Evolutionary conservation across 1,140 invertebrate species (phyloP).

Genomic region (Meteorus sp.): DNA sequence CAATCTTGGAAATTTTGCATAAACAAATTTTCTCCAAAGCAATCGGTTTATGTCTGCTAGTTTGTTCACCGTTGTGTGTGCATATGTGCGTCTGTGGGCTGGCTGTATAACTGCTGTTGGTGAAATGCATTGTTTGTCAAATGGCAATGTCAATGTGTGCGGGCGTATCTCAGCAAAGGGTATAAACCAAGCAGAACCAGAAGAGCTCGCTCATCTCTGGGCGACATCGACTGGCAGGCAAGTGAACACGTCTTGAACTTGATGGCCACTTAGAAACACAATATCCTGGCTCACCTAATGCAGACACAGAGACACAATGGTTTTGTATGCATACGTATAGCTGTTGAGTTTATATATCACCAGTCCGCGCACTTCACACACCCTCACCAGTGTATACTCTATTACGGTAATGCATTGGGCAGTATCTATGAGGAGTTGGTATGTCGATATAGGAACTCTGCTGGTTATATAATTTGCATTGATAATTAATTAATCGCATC

Average conservation of each 20-base stretch:
- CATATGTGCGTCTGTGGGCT: no score
- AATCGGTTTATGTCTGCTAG: no score
- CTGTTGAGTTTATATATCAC: neutral
- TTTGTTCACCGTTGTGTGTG: no score
- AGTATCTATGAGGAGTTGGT: no score
- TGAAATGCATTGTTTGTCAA: slow-evolving; percentile 19
- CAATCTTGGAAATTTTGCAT: no score
- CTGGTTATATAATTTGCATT: no score
- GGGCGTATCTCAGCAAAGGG: slow-evolving; percentile 10
- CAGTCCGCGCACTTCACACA: neutral
- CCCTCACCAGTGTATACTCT: no score
- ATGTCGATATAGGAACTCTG: no score
- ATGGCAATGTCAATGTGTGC: slow-evolving; percentile 14
- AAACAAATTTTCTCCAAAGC: no score
- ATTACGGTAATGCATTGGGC: no score
- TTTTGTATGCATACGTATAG: neutral
- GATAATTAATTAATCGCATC: no score
- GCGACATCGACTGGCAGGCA: slow-evolving; percentile 9
- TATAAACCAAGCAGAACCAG: neutral
- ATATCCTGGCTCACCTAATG: slow-evolving; percentile 7
- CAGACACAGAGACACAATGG: neutral
- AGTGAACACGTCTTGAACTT: slow-evolving; percentile 23
- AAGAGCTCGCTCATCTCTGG: slow-evolving; percentile 13
- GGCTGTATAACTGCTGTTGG: slow-evolving; percentile 5
- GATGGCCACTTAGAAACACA: slow-evolving; percentile 31